Evolutionary conservation across 2,888 invertebrate species (phyloP).

Genomic region (Hetaerina titia): DNA sequence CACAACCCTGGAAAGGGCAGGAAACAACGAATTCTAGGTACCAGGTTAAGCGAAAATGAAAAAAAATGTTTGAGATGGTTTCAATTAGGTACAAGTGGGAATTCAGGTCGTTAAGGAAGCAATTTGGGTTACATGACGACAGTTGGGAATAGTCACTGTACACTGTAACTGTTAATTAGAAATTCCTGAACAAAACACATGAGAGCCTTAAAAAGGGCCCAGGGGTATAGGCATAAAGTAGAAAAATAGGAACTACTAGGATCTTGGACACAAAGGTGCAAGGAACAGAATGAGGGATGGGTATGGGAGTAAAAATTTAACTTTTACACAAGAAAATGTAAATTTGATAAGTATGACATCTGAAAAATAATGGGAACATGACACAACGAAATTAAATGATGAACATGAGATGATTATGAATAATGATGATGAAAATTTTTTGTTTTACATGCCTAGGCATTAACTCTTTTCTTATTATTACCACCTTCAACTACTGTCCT

Average conservation of each 20-base stretch:
- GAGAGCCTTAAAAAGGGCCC: background rate
- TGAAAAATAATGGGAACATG: slow-evolving; percentile 39
- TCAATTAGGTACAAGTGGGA: too few species aligned
- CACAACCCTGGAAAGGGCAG: too few species aligned
- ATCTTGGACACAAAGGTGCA: slow-evolving; percentile 10
- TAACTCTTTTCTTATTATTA: slow-evolving; percentile 62
- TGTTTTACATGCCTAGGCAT: slow-evolving; percentile 65
- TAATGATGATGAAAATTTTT: slow-evolving; percentile 58
- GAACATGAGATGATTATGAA: background rate
- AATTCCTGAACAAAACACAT: background rate
- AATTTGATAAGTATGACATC: slow-evolving; percentile 2
- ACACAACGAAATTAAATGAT: background rate
- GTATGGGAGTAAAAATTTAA: slow-evolving; percentile 52
- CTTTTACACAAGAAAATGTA: slow-evolving; percentile 44
- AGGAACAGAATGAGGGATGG: slow-evolving; percentile 4
- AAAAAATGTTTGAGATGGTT: background rate
- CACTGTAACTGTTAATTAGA: background rate
- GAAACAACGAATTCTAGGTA: background rate
- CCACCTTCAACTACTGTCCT: slow-evolving; percentile 61
- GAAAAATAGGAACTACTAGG: slow-evolving; percentile 19
- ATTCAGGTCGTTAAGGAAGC: too few species aligned
- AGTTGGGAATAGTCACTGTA: background rate
- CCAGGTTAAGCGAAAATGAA: background rate
- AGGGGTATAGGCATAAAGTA: background rate
- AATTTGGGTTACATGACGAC: background rate